These are phyloP conservation scores for Drosophila sulfurigaster DNA, from an alignment of 1,140 invertebrate genomes.

Conservation along the genomic window DNA sequence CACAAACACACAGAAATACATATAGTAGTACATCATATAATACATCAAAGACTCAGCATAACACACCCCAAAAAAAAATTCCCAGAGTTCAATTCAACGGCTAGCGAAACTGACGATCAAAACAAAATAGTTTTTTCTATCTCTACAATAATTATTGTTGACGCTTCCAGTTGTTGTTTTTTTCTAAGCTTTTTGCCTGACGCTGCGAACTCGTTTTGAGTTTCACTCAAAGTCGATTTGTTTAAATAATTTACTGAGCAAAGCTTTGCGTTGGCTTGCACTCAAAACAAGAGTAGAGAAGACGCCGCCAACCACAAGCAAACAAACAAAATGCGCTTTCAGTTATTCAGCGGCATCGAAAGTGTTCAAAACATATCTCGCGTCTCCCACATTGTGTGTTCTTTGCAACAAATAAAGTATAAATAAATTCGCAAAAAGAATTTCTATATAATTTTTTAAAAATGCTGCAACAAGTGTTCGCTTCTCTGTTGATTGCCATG, in stretches of 20 bases:
- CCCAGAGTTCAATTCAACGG: constrained; percentile 9
- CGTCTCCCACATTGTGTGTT: neutral
- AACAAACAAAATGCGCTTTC: constrained; percentile 51
- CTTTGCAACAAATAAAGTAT: neutral
- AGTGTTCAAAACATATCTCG: constrained; percentile 24
- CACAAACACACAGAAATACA: neutral
- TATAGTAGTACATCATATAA: too few species aligned
- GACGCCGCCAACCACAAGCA: neutral
- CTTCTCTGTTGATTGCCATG: constrained; percentile 57
- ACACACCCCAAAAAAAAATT: neutral
- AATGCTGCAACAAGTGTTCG: constrained; percentile 67
- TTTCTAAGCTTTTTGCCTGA: constrained; percentile 4
- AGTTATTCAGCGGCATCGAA: constrained; percentile 61
- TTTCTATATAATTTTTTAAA: constrained; percentile 22
- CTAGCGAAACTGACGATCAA: constrained; percentile 67
- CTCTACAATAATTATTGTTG: constrained; percentile 9
- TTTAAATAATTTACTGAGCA: constrained; percentile 37
- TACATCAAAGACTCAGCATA: too few species aligned
- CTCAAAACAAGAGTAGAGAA: constrained; percentile 36
- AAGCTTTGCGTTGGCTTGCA: constrained; percentile 29
- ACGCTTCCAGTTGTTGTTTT: neutral
- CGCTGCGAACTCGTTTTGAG: constrained; percentile 61
- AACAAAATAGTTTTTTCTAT: constrained; percentile 64
- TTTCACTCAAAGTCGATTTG: constrained; percentile 57
- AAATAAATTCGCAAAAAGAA: neutral